Base-by-base conservation (phyloP, 2,888 invertebrate species). In the Hydroisotoma schaefferi region DNA sequence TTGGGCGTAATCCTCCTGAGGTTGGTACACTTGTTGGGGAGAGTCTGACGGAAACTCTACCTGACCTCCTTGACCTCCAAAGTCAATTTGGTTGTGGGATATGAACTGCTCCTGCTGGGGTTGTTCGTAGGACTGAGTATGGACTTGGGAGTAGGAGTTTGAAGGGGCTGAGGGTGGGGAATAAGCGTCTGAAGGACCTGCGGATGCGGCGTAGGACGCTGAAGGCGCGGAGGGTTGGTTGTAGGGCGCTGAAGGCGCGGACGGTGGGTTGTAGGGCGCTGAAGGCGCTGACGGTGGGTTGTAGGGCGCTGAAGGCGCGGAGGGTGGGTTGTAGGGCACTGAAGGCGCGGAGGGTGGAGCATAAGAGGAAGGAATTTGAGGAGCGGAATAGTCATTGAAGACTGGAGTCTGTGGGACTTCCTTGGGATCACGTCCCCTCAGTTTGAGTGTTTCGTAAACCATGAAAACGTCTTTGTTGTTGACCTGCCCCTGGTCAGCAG, bases 381-480 rank as follows among this genome's bases (percentile, higher is more conserved):
- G 56, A 43, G 37, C 52, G 55, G 48, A 57, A 62, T 64, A 62
- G 65, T 65, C 65, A 57, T 58, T 58, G 61, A 58, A 62, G 8
- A 15, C 15, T 10, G 8, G 33, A 55, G 56, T 55, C 55, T 63
- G 67, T 54, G 53, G 58, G 25, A 56, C 51, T 54, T 59, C 49
- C 29, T 59, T 65, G 28, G 57, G 53, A 49, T 61, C 55, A 48
- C 52, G 68, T 68, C 66, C 66, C 60, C 68, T 58, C 59, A 64
- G 49, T 61, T 66, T 63, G 56, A 69, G 63, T 38, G 59, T 56
- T 61, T 68, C 65, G 63, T 68, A 68, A 44, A 70, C 68, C 56
- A 51, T 65, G 66, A 70, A 70, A 28, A 66, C 66, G 63, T 70
- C 70, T 60, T 63, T 62, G 38, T 57, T 52, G 20, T 67, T 67